Percentiles rank a stretch among this genome's conserved stretches.
Conservation (phyloP, 2,113 vertebrate species). For the Lichenostomus cassidix region DNA sequence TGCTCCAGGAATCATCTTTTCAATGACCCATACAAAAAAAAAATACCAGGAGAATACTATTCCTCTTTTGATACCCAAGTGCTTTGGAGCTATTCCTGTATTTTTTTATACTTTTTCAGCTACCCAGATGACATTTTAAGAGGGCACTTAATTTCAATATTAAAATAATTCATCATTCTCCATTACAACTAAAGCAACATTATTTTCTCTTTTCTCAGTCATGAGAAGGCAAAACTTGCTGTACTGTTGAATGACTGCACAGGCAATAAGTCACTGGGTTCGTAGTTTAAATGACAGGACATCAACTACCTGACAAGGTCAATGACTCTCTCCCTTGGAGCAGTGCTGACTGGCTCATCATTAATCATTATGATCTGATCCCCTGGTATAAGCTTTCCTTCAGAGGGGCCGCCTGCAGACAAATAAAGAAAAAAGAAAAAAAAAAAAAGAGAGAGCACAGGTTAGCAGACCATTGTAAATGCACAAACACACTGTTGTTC, state of each 20-base stretch:
- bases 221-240: neutral
- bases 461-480: conserved; percentile 26
- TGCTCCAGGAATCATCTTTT: neutral
- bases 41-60: neutral
- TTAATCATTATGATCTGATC: conserved; percentile 99
- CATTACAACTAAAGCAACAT: neutral
- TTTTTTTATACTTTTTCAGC: neutral
- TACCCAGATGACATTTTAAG: neutral
- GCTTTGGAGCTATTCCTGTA: neutral
- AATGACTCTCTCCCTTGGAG: conserved; percentile 94
- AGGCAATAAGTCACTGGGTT: neutral
- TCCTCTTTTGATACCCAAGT: neutral
- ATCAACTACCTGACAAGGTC: conserved; percentile 94
- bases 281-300: conserved; percentile 19
- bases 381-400: conserved; percentile 93
- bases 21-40: neutral
- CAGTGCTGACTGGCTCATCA: conserved; percentile 92
- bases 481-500: neutral
- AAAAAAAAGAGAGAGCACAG: neutral
- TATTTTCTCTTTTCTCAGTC: neutral
- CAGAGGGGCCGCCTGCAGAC: conserved; percentile 91
- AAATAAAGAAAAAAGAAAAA: neutral
- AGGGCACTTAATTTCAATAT: neutral
- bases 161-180: neutral
- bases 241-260: neutral